A percentile compares a stretch with the other conserved stretches of the same genome.
phyloP scores from a whole-genome alignment of 92 coral and sea anemone genomes.

The Porites divaricata region DNA sequence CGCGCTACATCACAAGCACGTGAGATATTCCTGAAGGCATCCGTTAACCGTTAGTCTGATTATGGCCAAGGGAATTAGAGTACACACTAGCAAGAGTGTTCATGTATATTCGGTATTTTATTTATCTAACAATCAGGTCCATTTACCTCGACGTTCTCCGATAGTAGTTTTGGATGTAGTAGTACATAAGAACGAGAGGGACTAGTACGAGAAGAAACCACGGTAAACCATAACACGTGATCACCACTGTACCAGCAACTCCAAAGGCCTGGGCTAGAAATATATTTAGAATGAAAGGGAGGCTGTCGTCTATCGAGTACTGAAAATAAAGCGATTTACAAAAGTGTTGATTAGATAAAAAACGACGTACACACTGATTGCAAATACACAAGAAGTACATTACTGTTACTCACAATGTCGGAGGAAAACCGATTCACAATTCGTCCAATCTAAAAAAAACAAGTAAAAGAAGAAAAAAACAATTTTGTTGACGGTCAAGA shows the following conservation, averaged over 20 bases:
- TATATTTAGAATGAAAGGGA: constrained; percentile 96
- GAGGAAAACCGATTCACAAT: constrained; percentile 95
- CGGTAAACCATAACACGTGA: constrained; percentile 98
- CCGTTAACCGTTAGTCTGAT: too few relatives aligned
- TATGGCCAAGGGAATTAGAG: too few relatives aligned
- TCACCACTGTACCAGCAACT: constrained; percentile 91
- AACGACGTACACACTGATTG: too few relatives aligned
- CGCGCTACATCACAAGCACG: too few relatives aligned
- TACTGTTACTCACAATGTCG: constrained; percentile 75
- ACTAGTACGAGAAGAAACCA: constrained; percentile 86
- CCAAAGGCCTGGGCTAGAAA: constrained; percentile 98
- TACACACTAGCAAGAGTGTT: too few relatives aligned
- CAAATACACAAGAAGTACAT: background rate
- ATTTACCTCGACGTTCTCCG: constrained; percentile 93
- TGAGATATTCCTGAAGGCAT: too few relatives aligned
- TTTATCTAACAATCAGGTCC: too few relatives aligned
- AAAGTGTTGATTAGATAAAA: too few relatives aligned
- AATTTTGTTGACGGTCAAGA: background rate
- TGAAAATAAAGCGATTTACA: constrained; percentile 7
- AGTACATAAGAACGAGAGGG: constrained; percentile 91
- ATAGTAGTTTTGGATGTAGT: constrained; percentile 95
- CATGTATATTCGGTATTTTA: too few relatives aligned
- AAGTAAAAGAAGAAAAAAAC: too few relatives aligned
- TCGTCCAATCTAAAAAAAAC: constrained; percentile 83
- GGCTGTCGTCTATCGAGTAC: constrained; percentile 97